Conservation (phyloP, 1,140 invertebrate genomes). For the Parasteatoda tepidariorum region DNA sequence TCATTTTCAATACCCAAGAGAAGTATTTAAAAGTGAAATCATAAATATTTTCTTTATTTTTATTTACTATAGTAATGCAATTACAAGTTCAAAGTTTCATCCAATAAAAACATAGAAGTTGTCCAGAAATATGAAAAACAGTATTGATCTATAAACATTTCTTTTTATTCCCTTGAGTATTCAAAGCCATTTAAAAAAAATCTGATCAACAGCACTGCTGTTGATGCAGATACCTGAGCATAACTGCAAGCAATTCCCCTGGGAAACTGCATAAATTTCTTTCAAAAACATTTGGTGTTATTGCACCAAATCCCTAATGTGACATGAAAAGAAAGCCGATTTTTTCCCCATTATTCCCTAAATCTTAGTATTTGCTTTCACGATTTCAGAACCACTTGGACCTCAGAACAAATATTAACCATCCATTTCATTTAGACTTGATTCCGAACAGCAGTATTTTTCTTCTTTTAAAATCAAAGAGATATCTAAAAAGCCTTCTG, state of each 20-base stretch:
- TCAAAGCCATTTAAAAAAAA: constrained; percentile 22
- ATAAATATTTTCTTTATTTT: too few species aligned
- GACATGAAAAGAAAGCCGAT: not conserved
- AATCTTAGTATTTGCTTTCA: constrained; percentile 30
- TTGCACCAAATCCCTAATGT: not conserved
- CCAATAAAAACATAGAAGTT: too few species aligned
- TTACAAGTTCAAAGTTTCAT: too few species aligned
- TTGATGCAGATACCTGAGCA: constrained; percentile 2
- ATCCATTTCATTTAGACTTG: constrained; percentile 21
- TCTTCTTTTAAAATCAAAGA: constrained; percentile 32
- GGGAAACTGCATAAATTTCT: constrained; percentile 7
- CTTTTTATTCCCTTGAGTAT: constrained; percentile 5
- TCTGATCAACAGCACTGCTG: not conserved
- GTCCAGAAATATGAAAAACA: too few species aligned
- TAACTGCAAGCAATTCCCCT: too few species aligned
- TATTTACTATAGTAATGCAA: too few species aligned
- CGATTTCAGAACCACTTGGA: not conserved
- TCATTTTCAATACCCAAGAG: too few species aligned
- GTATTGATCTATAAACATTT: too few species aligned
- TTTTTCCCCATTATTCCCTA: not conserved
- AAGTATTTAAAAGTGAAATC: too few species aligned
- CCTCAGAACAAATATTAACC: constrained; percentile 43
- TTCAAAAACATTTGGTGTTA: not conserved
- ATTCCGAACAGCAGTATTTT: constrained; percentile 7
- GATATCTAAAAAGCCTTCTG: constrained; percentile 53